phyloP scores from a whole-genome alignment of 30 jellyfish, hydroid and myxozoan species.

The Turritopsis dohrnii region DNA sequence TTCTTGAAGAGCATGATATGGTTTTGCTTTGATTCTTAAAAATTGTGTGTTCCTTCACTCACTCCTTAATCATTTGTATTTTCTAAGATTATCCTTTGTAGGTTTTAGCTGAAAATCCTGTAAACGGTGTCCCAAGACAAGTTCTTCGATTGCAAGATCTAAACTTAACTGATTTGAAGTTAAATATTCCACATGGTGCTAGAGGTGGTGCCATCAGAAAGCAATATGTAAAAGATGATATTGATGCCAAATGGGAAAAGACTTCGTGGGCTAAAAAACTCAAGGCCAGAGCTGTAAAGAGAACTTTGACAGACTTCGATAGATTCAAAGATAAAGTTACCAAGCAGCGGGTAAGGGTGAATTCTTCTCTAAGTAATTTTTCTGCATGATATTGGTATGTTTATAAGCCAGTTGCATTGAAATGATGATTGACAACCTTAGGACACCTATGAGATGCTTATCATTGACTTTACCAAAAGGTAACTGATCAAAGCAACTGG shows the following conservation, averaged over 20 bases:
- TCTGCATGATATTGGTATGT: not conserved
- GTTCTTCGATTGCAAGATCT: slow-evolving; percentile 55
- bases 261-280: slow-evolving; percentile 81
- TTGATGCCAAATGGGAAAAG: slow-evolving; percentile 72
- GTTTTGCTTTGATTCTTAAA: too few species aligned
- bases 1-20: too few species aligned
- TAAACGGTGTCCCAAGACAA: slow-evolving; percentile 81
- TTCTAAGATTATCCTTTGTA: not conserved
- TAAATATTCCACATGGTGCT: slow-evolving; percentile 84
- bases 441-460: slow-evolving; percentile 37
- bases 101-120: slow-evolving; percentile 83
- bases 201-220: slow-evolving; percentile 64
- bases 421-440: slow-evolving; percentile 40
- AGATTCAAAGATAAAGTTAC: slow-evolving; percentile 72
- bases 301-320: slow-evolving; percentile 64
- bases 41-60: too few species aligned
- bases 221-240: slow-evolving; percentile 63
- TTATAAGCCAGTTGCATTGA: not conserved
- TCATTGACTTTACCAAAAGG: not conserved
- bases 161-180: slow-evolving; percentile 55
- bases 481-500: not conserved
- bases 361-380: too few species aligned
- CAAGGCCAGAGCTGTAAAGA: slow-evolving; percentile 36
- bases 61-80: not conserved
- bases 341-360: slow-evolving; percentile 53